Base-by-base conservation (phyloP, 2,113 vertebrate species). In the Carlito syrichta region DNA sequence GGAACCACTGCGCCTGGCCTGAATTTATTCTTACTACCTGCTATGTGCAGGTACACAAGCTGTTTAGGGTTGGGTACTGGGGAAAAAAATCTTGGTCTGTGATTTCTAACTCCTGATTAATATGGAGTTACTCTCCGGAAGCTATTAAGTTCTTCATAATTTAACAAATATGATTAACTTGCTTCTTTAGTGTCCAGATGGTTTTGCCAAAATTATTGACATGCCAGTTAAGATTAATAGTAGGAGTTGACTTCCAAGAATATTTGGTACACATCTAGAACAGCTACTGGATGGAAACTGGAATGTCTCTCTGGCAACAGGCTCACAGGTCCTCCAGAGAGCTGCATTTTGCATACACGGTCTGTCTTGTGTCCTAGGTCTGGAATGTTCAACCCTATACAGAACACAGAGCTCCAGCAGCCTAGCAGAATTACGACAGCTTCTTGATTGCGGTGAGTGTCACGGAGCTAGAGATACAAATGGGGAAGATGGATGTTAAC, bases 351-450 rank as follows among this genome's bases (percentile, higher is more conserved):
- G 79, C 93, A 60, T 63, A 74, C 89, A 85, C 2, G 0, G 23
- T 96, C 86, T 98, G 86, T 98, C 98, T 96, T 98, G 54, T 98
- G 96, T 98, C 97, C 92, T 97, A 99, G 99, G 99, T 98, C 97
- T 99, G 97, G 99, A 99, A 92, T 99, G 99, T 98, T 98, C 99
- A 27, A 99, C 99, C 60, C 98, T 99, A 25, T 99, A 99, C 96
- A 99, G 99, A 97, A 98, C 99, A 52, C 99, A 99, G 96, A 99
- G 99, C 74, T 99, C 99, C 88, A 99, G 99, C 90, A 99, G 96
- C 40, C 96, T 98, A 25, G 98, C 98, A 27, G 99, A 99, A 97
- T 98, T 99, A 97, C 99, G 99, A 96, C 99, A 99, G 98, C 99
- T 99, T 97, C 99, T 99, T 97, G 99, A 99, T 66, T 98, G 98